phyloP scores from a whole-genome alignment of 2,113 vertebrate species.

The Dasyurus viverrinus region DNA sequence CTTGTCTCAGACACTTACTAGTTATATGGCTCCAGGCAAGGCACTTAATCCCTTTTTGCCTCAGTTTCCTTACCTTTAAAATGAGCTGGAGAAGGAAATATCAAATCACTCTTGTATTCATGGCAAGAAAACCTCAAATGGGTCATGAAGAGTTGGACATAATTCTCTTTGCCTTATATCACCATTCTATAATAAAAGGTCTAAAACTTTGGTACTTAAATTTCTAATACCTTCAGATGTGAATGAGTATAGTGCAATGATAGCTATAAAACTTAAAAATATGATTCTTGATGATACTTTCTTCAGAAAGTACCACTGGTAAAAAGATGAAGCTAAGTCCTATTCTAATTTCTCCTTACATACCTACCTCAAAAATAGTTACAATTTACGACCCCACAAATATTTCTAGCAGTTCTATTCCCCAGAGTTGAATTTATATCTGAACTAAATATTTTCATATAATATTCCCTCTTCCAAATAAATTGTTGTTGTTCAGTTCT shows the following conservation, averaged over 20 bases:
- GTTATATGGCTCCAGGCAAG: no score
- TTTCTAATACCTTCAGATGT: not conserved
- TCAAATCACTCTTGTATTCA: no score
- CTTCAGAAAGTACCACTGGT: not conserved
- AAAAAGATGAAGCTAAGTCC: not conserved
- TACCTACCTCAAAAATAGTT: constrained; percentile 26
- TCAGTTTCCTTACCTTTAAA: no score
- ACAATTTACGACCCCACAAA: not conserved
- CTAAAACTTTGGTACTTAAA: not conserved
- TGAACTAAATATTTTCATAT: not conserved
- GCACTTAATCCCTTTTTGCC: no score
- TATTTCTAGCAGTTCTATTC: not conserved
- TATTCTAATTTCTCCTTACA: not conserved
- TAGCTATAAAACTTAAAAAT: constrained; percentile 26
- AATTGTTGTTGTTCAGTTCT: not conserved
- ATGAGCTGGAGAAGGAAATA: no score
- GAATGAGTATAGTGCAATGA: not conserved
- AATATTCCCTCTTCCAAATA: not conserved
- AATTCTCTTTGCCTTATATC: not conserved
- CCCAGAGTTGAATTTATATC: not conserved
- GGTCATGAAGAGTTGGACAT: no score
- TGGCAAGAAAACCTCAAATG: no score
- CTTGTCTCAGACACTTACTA: no score
- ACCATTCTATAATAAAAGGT: not conserved
- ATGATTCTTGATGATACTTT: constrained; percentile 33